Base-by-base conservation (phyloP, 1,140 invertebrate species). In the Drosophila bifasciata region DNA sequence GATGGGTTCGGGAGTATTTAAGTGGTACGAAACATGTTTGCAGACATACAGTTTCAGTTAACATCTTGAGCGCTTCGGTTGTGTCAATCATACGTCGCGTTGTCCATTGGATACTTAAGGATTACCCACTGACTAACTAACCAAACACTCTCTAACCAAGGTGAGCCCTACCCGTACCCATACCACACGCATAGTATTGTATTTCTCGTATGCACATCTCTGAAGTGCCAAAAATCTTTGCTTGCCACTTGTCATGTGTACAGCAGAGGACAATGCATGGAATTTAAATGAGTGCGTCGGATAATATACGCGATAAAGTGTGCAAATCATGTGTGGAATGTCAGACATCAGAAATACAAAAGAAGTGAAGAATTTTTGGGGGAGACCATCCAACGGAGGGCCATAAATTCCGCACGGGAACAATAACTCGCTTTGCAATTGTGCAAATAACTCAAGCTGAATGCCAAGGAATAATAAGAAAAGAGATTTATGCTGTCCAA, bases 11-110 rank as follows among this genome's bases (percentile, higher is more conserved):
- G 46, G 48, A 64, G 83, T 86, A 86, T 86, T 88, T 86, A 86
- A 83, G 86, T 71, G 63, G n/a, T 16, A n/a, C 56, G 67, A 76
- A 86, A 86, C 83, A 77, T 88, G 83, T 86, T 86, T 86, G 70
- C 36, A 86, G 77, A 83, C 78, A 68, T 76, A 83, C 83, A 86
- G 83, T 88, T 78, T 88, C 70, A 62, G 83, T 88, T 83, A 69
- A 19, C 78, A 59, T 83, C 62, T 83, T 70, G 44, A 72, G 74
- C 62, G 75, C 25, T 76, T 83, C 83, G 83, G 83, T 86, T 81
- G 58, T 62, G 74, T 67, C 71, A 28, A 59, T 62, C 52, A 75
- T 75, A 75, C 73, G 71, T 56, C 73, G 83, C 55, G 77, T 59
- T 70, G 25, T 52, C 60, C 61, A 40, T 64, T 86, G 77, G 73